Evolutionary conservation across 2,888 invertebrate species (phyloP), one percentile per base, ranked within the genome.

Genomic region (Ferdinandea cuprea): DNA sequence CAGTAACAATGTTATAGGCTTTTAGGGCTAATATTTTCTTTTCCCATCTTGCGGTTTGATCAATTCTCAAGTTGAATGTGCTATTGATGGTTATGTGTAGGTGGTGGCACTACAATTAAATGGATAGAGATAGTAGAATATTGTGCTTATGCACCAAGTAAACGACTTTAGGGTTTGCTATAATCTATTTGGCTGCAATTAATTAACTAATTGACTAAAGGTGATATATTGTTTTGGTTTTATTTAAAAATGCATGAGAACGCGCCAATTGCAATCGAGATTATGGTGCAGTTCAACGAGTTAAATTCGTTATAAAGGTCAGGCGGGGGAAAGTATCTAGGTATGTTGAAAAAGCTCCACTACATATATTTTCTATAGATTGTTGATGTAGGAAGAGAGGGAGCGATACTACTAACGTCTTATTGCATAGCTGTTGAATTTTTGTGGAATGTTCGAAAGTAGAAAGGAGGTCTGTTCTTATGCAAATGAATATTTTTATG

Each of bases 11-110:
- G 50, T 81, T 76, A 71, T 9, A 11, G 3, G 35, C 9, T 35
- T 11, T 40, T 17, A 4, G 44, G 44, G 44, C 17, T 17, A 11
- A 17, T 1, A 19, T 44, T 44, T 6, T 25, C 17, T 54, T 52
- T 8, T 32, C 15, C 15, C 21, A 28, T 28, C 21, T 30, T 63
- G 19, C 32, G 59, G 28, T 30, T 30, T 77, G 42, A 72, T 83
- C 42, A 21, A 56, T 68, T 66, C 72, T 17, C 61, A 54, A 66
- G 78, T 66, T 66, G 66, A 78, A 66, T 72, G 74, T n/a, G 73
- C 66, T 68, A 52, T 46, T 30, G 77, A 30, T 40, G 21, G 35
- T 25, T 37, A 6, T 4, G 58, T 4, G 5, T 37, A n/a, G n/a
- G n/a, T n/a, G n/a, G 52, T 13, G 32, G 21, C 52, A 37, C 13